Conservation (phyloP, 2,113 vertebrate genomes). For the Poecilia latipinna region DNA sequence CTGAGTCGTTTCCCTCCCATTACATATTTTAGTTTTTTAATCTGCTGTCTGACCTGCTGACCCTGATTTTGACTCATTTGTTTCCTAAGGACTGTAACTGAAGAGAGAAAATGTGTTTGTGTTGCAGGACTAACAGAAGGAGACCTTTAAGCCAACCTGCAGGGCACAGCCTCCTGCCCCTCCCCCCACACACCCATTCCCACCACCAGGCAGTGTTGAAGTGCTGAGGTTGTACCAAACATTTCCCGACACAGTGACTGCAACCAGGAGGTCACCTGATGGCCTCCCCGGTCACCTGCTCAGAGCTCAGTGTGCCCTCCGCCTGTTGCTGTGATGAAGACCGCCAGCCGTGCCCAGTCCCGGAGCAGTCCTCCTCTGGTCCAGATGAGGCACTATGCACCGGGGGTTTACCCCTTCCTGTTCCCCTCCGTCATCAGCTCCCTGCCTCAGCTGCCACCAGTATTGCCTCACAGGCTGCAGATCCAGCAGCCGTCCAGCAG, state of each 20-base stretch:
- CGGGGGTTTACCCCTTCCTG: constrained; percentile 88
- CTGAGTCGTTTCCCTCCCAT: too few species aligned
- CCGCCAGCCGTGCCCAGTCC: constrained; percentile 86
- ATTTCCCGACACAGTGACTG: constrained; percentile 50
- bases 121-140: constrained; percentile 44
- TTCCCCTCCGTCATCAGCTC: constrained; percentile 92
- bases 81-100: background rate
- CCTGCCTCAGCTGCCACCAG: constrained; percentile 81
- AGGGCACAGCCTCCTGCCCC: background rate
- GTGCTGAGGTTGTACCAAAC: constrained; percentile 45
- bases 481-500: constrained; percentile 85
- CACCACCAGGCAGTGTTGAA: constrained; percentile 51
- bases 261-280: constrained; percentile 57
- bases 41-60: too few species aligned
- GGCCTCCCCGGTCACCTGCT: constrained; percentile 52
- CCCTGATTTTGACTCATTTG: background rate
- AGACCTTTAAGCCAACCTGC: constrained; percentile 7
- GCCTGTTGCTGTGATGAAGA: constrained; percentile 80
- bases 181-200: too few species aligned
- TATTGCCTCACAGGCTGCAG: constrained; percentile 84
- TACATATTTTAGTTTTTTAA: background rate
- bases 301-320: constrained; percentile 47
- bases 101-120: constrained; percentile 14
- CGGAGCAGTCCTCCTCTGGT: constrained; percentile 86
- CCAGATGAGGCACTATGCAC: constrained; percentile 91